phyloP scores from a whole-genome alignment of 1,140 invertebrate genomes.

The Dendrolimus kikuchii region DNA sequence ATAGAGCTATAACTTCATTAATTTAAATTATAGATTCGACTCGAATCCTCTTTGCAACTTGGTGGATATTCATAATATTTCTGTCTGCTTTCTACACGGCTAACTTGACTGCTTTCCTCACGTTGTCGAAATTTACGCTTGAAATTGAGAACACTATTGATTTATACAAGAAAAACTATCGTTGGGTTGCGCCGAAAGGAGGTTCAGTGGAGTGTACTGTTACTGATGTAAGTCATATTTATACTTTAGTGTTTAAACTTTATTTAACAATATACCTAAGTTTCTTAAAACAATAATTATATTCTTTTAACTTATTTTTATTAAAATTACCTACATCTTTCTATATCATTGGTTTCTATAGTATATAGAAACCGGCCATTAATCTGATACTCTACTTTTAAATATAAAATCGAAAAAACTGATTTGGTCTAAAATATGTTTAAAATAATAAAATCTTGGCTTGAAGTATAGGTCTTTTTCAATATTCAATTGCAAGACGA shows the following conservation, averaged over 20 bases:
- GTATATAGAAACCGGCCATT: too few relatives aligned
- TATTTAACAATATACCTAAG: too few relatives aligned
- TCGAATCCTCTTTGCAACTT: constrained; percentile 87
- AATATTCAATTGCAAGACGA: too few relatives aligned
- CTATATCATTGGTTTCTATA: too few relatives aligned
- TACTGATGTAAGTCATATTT: constrained; percentile 69
- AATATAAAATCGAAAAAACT: too few relatives aligned
- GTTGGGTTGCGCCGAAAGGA: constrained; percentile 80
- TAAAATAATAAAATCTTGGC: too few relatives aligned
- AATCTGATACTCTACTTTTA: too few relatives aligned
- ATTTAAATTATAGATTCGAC: constrained; percentile 79
- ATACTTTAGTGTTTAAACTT: neutral
- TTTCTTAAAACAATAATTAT: too few relatives aligned
- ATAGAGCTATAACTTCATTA: neutral
- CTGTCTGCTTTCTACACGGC: constrained; percentile 94
- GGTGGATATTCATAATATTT: constrained; percentile 93
- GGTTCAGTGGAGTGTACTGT: constrained; percentile 78
- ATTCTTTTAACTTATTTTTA: too few relatives aligned
- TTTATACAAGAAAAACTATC: constrained; percentile 76
- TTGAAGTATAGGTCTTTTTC: too few relatives aligned
- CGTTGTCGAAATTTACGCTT: constrained; percentile 86
- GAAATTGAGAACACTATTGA: constrained; percentile 81
- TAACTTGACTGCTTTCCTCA: constrained; percentile 91
- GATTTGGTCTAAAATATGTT: too few relatives aligned
- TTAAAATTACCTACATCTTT: too few relatives aligned